A percentile compares a stretch with the other conserved stretches of the same genome.
These are phyloP conservation scores for Cebidichthys violaceus DNA, from an alignment of 2,113 vertebrate species.

Conservation along the genomic window DNA sequence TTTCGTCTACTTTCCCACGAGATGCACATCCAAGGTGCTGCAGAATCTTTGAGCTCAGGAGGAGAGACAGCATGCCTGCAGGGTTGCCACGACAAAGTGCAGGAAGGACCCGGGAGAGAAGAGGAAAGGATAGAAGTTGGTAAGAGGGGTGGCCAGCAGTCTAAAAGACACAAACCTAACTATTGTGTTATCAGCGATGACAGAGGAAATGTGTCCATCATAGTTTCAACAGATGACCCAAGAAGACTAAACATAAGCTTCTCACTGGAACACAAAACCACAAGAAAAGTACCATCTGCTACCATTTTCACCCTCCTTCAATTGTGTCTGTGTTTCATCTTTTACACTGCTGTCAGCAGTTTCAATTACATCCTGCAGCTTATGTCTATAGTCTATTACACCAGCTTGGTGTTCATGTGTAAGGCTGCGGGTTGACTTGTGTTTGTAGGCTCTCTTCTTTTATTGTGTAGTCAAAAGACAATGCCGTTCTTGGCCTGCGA, in stretches of 20 bases:
- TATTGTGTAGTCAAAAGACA: slow-evolving; percentile 73
- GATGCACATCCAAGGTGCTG: slow-evolving; percentile 71
- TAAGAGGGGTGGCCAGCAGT: slow-evolving; percentile 49
- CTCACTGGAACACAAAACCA: slow-evolving; percentile 61
- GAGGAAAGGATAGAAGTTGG: slow-evolving; percentile 41
- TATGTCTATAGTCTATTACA: slow-evolving; percentile 81
- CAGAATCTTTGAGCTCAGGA: slow-evolving; percentile 72
- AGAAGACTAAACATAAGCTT: slow-evolving; percentile 60
- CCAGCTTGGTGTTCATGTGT: slow-evolving; percentile 61
- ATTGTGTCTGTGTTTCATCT: slow-evolving; percentile 68
- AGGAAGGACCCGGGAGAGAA: slow-evolving; percentile 50
- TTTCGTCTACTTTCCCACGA: slow-evolving; percentile 59
- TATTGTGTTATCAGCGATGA: slow-evolving; percentile 54
- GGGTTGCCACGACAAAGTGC: slow-evolving; percentile 68
- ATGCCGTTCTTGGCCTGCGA: slow-evolving; percentile 68
- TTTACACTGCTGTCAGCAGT: slow-evolving; percentile 75
- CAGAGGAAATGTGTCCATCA: slow-evolving; percentile 32
- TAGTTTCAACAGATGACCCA: slow-evolving; percentile 57
- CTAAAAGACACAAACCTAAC: slow-evolving; percentile 40
- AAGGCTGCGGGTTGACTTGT: slow-evolving; percentile 63
- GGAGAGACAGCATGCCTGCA: slow-evolving; percentile 68
- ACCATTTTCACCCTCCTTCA: slow-evolving; percentile 67
- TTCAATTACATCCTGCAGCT: slow-evolving; percentile 82
- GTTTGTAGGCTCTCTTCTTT: slow-evolving; percentile 76
- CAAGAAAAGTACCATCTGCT: slow-evolving; percentile 78